Base-by-base conservation (phyloP, 2,797 vertebrate genomes). In the Zenarchopterus dispar region DNA sequence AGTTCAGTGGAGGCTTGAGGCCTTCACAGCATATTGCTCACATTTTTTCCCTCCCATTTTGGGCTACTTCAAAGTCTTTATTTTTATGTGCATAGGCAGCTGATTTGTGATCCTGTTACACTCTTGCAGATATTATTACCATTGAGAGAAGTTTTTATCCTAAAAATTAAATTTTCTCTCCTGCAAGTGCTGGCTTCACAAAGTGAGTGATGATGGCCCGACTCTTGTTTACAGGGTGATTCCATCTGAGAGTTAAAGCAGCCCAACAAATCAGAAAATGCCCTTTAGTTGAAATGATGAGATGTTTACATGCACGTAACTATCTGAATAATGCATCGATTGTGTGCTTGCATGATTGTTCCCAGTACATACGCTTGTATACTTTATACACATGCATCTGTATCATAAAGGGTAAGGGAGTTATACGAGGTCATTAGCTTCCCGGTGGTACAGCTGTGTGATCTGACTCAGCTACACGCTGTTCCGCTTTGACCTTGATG, bases 381-480 rank as follows among this genome's bases (percentile, higher is more conserved):
- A 39, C 13, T 4, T 15, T 39, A 13, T 52, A 6, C 19, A 13
- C 23, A 49, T 50, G 41, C 42, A 13, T 21, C 7, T 52, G 41
- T 48, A 17, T 56, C 26, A 39, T 46, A 8, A 24, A 16, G 47
- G 39, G 47, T 46, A 33, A 42, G 16, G 23, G 46, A 56, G 52
- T 23, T 56, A 44, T 33, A 48, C 68, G 64, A 70, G 56, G 75
- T 82, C 71, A 61, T 69, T 71, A 60, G 41, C 31, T 61, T 74
- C 75, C 61, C 70, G 71, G 67, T 49, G 67, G 75, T 73, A 72
- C 73, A 72, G 73, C 76, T 78, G 76, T 81, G 72, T 63, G 77
- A 69, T 79, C 52, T 47, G 58, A 71, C 70, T 67, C 62, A 72
- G 66, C 66, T 67, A 70, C 56, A 62, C 61, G 26, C 51, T 46